Evolutionary conservation across 2,888 invertebrate species (phyloP).

Genomic region (Brachypalpus laphriformis): DNA sequence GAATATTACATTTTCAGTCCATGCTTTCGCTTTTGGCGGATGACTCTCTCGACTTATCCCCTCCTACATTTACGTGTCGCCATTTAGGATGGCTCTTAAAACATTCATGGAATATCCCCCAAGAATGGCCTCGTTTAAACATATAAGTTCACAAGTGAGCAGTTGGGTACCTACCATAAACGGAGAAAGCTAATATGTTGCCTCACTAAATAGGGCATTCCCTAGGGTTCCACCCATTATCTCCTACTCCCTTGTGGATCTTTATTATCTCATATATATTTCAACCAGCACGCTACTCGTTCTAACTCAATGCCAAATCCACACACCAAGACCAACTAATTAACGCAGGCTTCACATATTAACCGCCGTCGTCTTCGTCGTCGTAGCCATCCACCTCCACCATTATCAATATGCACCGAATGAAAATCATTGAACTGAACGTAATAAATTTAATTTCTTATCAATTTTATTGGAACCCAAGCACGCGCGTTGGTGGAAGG

Average conservation of each 20-base stretch:
- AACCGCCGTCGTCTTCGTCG: background rate
- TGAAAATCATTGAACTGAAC: constrained; percentile 36
- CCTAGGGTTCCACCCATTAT: background rate
- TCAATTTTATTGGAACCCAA: constrained; percentile 51
- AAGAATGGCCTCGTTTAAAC: background rate
- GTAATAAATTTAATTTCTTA: constrained; percentile 61
- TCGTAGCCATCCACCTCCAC: background rate
- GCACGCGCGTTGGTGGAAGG: background rate
- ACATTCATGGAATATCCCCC: background rate
- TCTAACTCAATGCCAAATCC: background rate
- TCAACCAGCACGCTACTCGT: background rate
- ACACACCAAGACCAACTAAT: constrained; percentile 7
- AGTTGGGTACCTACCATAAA: background rate
- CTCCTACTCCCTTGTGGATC: background rate
- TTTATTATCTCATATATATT: constrained; percentile 1
- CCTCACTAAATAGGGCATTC: background rate
- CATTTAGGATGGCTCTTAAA: background rate
- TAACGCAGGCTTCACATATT: background rate
- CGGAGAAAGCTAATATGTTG: background rate
- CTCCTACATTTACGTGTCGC: too few relatives aligned
- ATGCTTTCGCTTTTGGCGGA: too few relatives aligned
- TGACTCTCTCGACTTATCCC: too few relatives aligned
- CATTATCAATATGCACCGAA: constrained; percentile 45
- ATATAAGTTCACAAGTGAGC: background rate
- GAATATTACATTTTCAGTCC: too few relatives aligned